These are phyloP conservation scores for Phaethon lepturus DNA, from an alignment of 2,113 vertebrate genomes.

Conservation along the genomic window DNA sequence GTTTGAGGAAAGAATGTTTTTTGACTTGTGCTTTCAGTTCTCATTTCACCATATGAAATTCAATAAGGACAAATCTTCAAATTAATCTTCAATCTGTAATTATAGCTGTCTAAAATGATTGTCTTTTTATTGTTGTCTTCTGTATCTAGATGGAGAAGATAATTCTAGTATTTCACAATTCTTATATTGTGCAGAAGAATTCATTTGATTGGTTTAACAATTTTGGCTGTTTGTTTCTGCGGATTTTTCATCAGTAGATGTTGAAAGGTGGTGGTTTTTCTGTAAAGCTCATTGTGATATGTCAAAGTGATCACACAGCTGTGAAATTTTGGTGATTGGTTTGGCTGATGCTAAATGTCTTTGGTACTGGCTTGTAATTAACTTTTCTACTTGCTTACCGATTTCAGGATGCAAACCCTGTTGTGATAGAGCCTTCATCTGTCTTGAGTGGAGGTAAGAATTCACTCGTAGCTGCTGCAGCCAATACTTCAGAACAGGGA, in stretches of 20 bases:
- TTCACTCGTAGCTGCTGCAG: slow-evolving; percentile 70
- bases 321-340: neutral
- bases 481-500: slow-evolving; percentile 76
- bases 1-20: neutral
- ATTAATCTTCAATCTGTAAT: neutral
- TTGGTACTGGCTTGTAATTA: neutral
- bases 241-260: neutral
- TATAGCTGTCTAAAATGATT: neutral
- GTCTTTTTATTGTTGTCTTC: neutral
- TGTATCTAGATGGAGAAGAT: neutral
- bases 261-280: neutral
- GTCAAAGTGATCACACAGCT: rapidly evolving
- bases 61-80: neutral
- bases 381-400: neutral
- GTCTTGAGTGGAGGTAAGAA: slow-evolving; percentile 83
- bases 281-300: neutral
- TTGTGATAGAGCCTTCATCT: slow-evolving; percentile 91
- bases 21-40: neutral
- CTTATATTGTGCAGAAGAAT: neutral
- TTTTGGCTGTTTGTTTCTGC: neutral
- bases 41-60: neutral
- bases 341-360: neutral
- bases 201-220: neutral
- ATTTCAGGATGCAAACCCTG: slow-evolving; percentile 88
- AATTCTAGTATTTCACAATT: neutral